phyloP scores from a whole-genome alignment of 2,888 invertebrate species.

The Osmoderma eremita region DNA sequence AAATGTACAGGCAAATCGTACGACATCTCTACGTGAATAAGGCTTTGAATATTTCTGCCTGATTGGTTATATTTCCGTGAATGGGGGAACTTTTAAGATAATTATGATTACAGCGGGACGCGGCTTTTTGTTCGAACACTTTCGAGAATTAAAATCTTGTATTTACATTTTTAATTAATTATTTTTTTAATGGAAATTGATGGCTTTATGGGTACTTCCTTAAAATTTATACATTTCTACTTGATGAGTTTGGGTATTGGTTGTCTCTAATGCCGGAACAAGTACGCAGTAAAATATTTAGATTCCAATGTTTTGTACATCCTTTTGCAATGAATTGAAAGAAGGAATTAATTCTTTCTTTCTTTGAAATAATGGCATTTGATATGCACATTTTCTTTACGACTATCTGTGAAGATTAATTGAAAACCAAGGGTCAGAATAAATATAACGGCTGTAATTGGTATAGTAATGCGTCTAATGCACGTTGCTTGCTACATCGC shows the following conservation, averaged over 20 bases:
- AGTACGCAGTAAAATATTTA: too few relatives aligned
- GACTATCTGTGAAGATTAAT: too few relatives aligned
- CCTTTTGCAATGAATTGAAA: too few relatives aligned
- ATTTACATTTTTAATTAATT: constrained; percentile 41
- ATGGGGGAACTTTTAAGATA: constrained; percentile 34
- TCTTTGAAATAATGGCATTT: too few relatives aligned
- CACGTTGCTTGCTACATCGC: too few relatives aligned
- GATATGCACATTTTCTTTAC: too few relatives aligned
- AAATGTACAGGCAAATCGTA: constrained; percentile 37
- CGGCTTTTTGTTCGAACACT: constrained; percentile 27
- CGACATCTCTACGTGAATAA: constrained; percentile 35
- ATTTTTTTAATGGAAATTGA: constrained; percentile 41
- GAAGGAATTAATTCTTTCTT: too few relatives aligned
- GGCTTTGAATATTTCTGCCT: constrained; percentile 39
- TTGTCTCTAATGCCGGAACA: too few relatives aligned
- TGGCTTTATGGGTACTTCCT: constrained; percentile 33
- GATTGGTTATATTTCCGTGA: constrained; percentile 37
- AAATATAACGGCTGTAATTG: too few relatives aligned
- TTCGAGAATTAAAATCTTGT: constrained; percentile 33
- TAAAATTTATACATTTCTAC: constrained; percentile 27
- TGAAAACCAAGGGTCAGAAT: too few relatives aligned
- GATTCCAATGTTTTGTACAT: too few relatives aligned
- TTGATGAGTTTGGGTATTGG: constrained; percentile 27
- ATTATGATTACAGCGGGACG: constrained; percentile 32
- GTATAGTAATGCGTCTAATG: too few relatives aligned